Conservation (phyloP, 2,888 invertebrate genomes). For the Drosophila fungiperda region DNA sequence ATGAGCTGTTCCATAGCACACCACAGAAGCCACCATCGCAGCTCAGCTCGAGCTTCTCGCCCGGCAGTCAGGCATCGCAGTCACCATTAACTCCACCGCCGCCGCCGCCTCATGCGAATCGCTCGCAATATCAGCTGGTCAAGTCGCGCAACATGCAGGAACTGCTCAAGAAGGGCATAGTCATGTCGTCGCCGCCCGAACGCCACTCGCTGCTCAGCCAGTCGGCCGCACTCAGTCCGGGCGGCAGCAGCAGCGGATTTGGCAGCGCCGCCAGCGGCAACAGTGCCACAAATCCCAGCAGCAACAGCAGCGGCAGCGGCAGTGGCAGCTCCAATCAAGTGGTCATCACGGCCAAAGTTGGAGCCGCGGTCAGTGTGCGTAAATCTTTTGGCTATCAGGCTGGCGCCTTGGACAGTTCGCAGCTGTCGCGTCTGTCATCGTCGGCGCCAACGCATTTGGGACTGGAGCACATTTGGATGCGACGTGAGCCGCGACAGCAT, state of each 20-base stretch:
- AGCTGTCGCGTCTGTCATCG: slow-evolving; percentile 90
- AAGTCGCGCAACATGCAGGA: slow-evolving; percentile 83
- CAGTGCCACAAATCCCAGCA: slow-evolving; percentile 35
- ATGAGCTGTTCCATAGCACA: slow-evolving; percentile 85
- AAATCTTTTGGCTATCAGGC: slow-evolving; percentile 77
- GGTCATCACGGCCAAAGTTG: slow-evolving; percentile 43
- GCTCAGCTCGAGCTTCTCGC: slow-evolving; percentile 57
- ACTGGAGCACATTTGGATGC: slow-evolving; percentile 93
- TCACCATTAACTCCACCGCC: slow-evolving; percentile 86
- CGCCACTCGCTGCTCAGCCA: slow-evolving; percentile 87
- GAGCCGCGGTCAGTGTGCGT: slow-evolving; percentile 59
- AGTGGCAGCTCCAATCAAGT: slow-evolving; percentile 46
- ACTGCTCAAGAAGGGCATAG: slow-evolving; percentile 89
- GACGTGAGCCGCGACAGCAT: slow-evolving; percentile 94
- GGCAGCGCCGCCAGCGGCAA: slow-evolving; percentile 82
- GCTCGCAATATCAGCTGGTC: slow-evolving; percentile 82
- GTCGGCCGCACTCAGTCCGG: slow-evolving; percentile 86
- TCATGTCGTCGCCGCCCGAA: slow-evolving; percentile 86
- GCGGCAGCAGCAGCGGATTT: slow-evolving; percentile 83
- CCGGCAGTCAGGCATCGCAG: slow-evolving; percentile 85
- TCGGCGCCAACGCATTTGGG: slow-evolving; percentile 94
- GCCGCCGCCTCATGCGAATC: slow-evolving; percentile 83
- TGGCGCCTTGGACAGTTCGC: slow-evolving; percentile 72
- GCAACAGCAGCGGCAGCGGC: slow-evolving; percentile 19
- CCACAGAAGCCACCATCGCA: slow-evolving; percentile 82